These are phyloP conservation scores for Ditula angustiorana DNA, from an alignment of 2,888 invertebrate species.

Conservation along the genomic window DNA sequence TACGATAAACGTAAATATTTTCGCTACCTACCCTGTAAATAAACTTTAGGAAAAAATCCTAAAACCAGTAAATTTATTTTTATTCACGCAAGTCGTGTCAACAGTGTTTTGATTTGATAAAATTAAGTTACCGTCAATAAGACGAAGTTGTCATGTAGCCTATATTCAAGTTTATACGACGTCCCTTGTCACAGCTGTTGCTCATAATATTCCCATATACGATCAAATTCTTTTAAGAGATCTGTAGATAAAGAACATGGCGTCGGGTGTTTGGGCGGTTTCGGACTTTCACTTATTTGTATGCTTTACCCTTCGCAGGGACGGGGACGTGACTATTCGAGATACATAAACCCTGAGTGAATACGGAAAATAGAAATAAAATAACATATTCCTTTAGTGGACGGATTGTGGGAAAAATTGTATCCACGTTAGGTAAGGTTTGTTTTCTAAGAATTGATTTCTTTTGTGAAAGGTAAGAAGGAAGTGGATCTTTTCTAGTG, in stretches of 20 bases:
- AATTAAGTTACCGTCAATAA: slow-evolving; percentile 5
- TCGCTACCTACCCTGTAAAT: not conserved
- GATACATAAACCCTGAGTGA: slow-evolving; percentile 85
- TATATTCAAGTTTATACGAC: slow-evolving; percentile 76
- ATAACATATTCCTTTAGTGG: slow-evolving; percentile 83
- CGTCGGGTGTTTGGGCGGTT: slow-evolving; percentile 78
- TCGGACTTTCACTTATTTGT: slow-evolving; percentile 85
- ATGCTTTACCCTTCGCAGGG: slow-evolving; percentile 81
- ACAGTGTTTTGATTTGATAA: slow-evolving; percentile 11
- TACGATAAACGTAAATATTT: slow-evolving; percentile 20
- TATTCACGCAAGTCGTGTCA: not conserved
- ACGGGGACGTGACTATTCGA: slow-evolving; percentile 84
- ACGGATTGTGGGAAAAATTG: slow-evolving; percentile 71
- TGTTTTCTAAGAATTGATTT: slow-evolving; percentile 29
- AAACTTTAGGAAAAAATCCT: not conserved
- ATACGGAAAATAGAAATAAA: slow-evolving; percentile 86
- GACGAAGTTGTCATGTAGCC: slow-evolving; percentile 10
- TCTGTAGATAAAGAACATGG: slow-evolving; percentile 83
- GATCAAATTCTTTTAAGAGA: slow-evolving; percentile 85
- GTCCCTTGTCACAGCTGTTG: slow-evolving; percentile 83
- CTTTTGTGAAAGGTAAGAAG: not conserved
- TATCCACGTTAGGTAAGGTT: slow-evolving; percentile 44
- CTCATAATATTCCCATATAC: slow-evolving; percentile 83
- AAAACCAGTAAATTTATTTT: not conserved
- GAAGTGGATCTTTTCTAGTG: too few relatives aligned